Base-by-base conservation (phyloP, 1,140 invertebrate species). In the Pseudobourletiella spinata region DNA sequence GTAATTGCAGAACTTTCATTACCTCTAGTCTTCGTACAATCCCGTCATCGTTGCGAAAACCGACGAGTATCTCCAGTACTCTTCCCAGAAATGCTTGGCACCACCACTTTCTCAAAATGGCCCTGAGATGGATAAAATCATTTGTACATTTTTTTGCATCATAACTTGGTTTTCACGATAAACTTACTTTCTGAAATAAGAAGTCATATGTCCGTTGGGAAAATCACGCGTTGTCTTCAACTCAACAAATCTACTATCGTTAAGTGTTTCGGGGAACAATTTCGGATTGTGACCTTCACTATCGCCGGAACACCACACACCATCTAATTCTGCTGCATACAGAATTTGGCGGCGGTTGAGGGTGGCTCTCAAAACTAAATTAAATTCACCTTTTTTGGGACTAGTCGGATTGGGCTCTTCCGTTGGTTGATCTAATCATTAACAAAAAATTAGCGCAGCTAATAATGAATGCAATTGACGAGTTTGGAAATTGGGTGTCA, bases 171-270 rank as follows among this genome's bases (percentile, higher is more conserved):
- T n/a, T n/a, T n/a, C n/a, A 28, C 15, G 11, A 3, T 39, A n/a
- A 35, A 39, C 3, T 44, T 29, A 39, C n/a, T n/a, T 43, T 43
- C 28, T 57, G 35, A 57, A 8, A 8, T 3, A 11, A 8, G n/a
- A 8, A 6, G 8, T 20, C 20, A 29, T 39, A n/a, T 24, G 3
- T 11, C n/a, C 32, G 32, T 39, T n/a, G 14, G 52, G 44, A 64
- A 69, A 69, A 35, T 42, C n/a, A n/a, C 59, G 32, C n/a, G 67
- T 69, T 4, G 67, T 69, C 43, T 69, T 69, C 18, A 69, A 32
- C 26, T 69, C 67, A 1, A 66, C 61, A 3, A 69, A 51, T 14
- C 50, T 22, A 46, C 60, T 57, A 0, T 54, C 16, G n/a, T 57
- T 29, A 1, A 69, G 42, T 2, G 54, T 22, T 26, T 62, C 60